These are phyloP conservation scores for Ormyrus thymus DNA, from an alignment of 2,888 invertebrate species.

Conservation along the genomic window DNA sequence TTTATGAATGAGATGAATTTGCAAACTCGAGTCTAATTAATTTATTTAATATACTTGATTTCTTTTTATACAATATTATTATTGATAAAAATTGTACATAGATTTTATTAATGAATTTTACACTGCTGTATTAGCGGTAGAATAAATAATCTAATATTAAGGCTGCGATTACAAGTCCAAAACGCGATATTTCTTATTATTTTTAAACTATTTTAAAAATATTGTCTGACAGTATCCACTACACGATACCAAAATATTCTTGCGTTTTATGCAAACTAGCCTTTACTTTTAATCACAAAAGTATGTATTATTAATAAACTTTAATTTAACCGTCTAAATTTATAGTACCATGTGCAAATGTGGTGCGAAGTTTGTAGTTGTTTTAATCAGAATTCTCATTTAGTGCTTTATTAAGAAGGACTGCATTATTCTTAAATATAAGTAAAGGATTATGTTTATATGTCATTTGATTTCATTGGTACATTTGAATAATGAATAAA, in stretches of 20 bases:
- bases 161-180: constrained; percentile 49
- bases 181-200: constrained; percentile 47
- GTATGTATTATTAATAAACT: constrained; percentile 50
- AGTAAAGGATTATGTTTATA: constrained; percentile 40
- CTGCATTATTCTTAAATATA: constrained; percentile 43
- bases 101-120: constrained; percentile 52
- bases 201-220: constrained; percentile 50
- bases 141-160: constrained; percentile 46
- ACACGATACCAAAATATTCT: constrained; percentile 55
- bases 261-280: constrained; percentile 38
- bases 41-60: constrained; percentile 50
- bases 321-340: constrained; percentile 34
- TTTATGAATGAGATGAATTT: constrained; percentile 25
- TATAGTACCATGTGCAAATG: not conserved
- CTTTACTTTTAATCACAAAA: constrained; percentile 46
- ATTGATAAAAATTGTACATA: constrained; percentile 52
- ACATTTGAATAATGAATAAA: constrained; percentile 46
- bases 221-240: constrained; percentile 53
- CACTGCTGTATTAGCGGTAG: constrained; percentile 49
- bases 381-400: not conserved
- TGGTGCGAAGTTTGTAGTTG: not conserved
- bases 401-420: constrained; percentile 28
- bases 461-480: constrained; percentile 37
- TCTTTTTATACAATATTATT: constrained; percentile 35
- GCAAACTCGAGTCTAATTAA: constrained; percentile 37